Evolutionary conservation across 1,140 invertebrate species (phyloP), one percentile per base, ranked within the genome.

Genomic region (Drosophila jambulina): DNA sequence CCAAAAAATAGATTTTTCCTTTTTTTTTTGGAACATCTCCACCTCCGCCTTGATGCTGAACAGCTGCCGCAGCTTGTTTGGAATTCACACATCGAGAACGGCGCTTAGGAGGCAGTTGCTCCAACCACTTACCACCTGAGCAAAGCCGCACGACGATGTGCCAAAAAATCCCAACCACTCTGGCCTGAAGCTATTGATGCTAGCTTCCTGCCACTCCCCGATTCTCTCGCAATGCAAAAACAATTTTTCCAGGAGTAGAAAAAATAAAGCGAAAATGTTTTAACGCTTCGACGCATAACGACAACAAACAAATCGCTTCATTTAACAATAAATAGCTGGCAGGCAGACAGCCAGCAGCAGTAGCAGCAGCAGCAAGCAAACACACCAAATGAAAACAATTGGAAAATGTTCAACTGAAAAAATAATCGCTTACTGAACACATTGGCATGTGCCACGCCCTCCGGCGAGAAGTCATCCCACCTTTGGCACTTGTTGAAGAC

Each of bases 241-340:
- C 84, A 84, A 90, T 75, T 88, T 78, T 88, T 88, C 81, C 75
- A 84, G 51, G 54, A 62, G 64, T 49, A 85, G 81, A 88, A 88
- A 88, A 88, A 90, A 90, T 91, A 90, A 90, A 91, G 85, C 85
- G 85, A 91, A 90, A 90, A 90, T 90, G 85, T 90, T 90, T 90
- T 90, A 90, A 90, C 86, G 85, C 85, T 74, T 70, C 81, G 82
- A 51, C 61, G 85, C 81, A 79, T 82, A 90, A 85, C 83, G 86
- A 82, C 85, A 90, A 90, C 85, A 90, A 90, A 90, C 85, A 90
- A 90, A 90, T 82, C 85, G 86, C 85, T 90, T 90, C 85, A 90
- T 90, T 90, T 90, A 90, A 90, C 85, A 85, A 90, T 90, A 90
- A 90, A 88, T 90, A 88, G 85, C 85, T 90, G 85, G 43, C 70